Percentiles rank a stretch among this genome's conserved stretches.
These are phyloP conservation scores for Mythimna pallens DNA, from an alignment of 2,888 invertebrate species.

Conservation along the genomic window DNA sequence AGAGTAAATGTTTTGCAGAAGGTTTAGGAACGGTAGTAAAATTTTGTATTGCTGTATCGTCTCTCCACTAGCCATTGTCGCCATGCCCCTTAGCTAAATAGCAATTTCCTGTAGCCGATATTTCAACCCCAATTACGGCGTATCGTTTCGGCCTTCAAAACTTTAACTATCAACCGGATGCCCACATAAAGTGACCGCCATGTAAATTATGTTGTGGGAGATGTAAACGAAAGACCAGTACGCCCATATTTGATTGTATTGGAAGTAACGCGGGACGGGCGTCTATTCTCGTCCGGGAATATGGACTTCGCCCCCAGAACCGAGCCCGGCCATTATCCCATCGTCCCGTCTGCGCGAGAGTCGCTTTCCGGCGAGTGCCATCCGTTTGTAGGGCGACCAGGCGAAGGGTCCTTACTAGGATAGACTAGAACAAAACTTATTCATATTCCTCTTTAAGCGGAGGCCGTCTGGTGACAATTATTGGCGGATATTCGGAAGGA, in stretches of 20 bases:
- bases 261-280: slow-evolving; percentile 50
- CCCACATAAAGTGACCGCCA: slow-evolving; percentile 33
- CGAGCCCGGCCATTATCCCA: slow-evolving; percentile 77
- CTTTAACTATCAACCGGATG: slow-evolving; percentile 47
- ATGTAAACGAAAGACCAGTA: slow-evolving; percentile 56
- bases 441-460: neutral
- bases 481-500: neutral
- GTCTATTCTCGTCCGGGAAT: slow-evolving; percentile 62
- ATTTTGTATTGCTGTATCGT: slow-evolving; percentile 2
- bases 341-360: slow-evolving; percentile 73
- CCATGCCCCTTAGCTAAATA: slow-evolving; percentile 17
- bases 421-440: neutral
- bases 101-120: slow-evolving; percentile 39
- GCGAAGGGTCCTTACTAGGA: slow-evolving; percentile 19
- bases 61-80: neutral
- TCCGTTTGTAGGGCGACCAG: slow-evolving; percentile 68
- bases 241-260: slow-evolving; percentile 56
- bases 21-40: neutral
- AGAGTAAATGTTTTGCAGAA: neutral
- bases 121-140: slow-evolving; percentile 44
- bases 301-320: slow-evolving; percentile 79
- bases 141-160: slow-evolving; percentile 37
- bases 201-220: slow-evolving; percentile 48
- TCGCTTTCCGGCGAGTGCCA: slow-evolving; percentile 75
- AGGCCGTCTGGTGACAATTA: neutral